Conservation (phyloP, 1,140 invertebrate genomes). For the Zaprionus gabonicus region DNA sequence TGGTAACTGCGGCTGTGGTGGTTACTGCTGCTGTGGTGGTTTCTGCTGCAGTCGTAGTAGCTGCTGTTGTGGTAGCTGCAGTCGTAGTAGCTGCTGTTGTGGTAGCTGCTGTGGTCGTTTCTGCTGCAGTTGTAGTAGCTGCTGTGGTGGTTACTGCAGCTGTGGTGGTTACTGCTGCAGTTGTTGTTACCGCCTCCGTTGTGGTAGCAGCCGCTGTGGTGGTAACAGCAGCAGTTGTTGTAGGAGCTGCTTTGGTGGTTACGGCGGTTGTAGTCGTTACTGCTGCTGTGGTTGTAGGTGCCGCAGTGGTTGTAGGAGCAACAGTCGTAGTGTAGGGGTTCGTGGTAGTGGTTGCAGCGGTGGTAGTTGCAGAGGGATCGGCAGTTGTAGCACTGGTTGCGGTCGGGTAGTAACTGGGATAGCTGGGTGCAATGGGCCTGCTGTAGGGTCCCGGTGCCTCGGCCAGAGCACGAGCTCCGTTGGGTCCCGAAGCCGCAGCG, state of each 20-base stretch:
- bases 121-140: background rate
- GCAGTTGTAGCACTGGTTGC: constrained; percentile 18
- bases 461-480: constrained; percentile 55
- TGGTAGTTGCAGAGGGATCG: background rate
- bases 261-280: no score
- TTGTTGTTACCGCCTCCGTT: background rate
- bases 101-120: background rate
- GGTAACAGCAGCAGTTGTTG: background rate
- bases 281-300: background rate
- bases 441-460: constrained; percentile 52
- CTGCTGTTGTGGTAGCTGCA: background rate
- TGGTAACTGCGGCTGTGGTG: background rate
- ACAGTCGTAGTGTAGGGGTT: constrained; percentile 1
- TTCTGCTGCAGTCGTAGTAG: no score
- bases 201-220: background rate
- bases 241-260: background rate
- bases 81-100: background rate
- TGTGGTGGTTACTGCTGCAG: background rate
- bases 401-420: constrained; percentile 29
- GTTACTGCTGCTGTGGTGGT: background rate
- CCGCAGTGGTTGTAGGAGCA: background rate
- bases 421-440: background rate
- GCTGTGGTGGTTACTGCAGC: background rate
- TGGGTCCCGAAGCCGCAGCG: constrained; percentile 52
- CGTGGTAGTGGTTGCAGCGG: background rate